Base-by-base conservation (phyloP, 2,113 vertebrate genomes). In the Scytalopus superciliaris region DNA sequence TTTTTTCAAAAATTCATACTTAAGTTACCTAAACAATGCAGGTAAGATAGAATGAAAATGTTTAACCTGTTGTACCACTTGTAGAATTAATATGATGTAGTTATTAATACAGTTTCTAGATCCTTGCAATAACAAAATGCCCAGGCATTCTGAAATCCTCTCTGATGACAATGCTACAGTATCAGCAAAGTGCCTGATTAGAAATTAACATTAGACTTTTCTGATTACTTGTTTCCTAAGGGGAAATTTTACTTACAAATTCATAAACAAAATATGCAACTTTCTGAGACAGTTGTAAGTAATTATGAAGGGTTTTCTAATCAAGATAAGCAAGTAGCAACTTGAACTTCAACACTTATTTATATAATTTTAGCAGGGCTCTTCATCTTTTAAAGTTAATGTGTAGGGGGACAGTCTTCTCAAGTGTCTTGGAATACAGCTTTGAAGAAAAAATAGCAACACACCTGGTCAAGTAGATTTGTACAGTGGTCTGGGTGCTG, bases 401-500 rank as follows among this genome's bases (percentile, higher is more conserved):
- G 6, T 33, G 39, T 17, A 37, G 35, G 14, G 14, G 7, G 11
- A 63, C 39, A 67, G 24, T 21, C 23, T 35, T 81, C n/a, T 91
- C 42, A 50, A 35, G 21, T 3, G 6, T 39, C 47, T 70, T 6
- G 7, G 37, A 93, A 59, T 10, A 78, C 0, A 5, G 23, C 22
- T 91, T 76, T 55, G n/a, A 75, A 85, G n/a, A 50, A 68, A 73
- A 73, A 72, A 42, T 5, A 88, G 31, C 39, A 73, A 62, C 83
- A 30, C 64, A 99, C 99, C 98, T 99, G 98, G 57, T 99, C 97
- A 63, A 96, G 94, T n/a, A 97, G 87, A 55, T 92, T 94, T 84
- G 87, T 93, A 89, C 97, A 98, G 68, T 97, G 97, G 63, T 98
- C 98, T 59, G 97, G 97, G 86, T 94, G 97, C 72, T 95, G 98